These are phyloP conservation scores for Drosophila miranda DNA, from an alignment of 1,140 invertebrate genomes.

Conservation along the genomic window DNA sequence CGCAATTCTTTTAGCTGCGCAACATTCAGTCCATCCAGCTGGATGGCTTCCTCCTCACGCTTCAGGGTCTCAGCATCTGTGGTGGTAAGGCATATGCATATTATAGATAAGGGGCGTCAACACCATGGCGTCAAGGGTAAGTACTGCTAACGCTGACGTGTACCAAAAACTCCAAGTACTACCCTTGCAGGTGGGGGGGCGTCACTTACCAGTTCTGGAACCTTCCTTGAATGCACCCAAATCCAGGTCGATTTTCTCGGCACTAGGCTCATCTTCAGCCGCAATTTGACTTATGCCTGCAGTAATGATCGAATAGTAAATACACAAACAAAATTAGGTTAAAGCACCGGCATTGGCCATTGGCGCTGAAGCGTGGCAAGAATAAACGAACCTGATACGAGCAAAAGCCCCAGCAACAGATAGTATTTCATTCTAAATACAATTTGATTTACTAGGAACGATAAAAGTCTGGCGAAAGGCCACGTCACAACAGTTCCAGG, in stretches of 20 bases:
- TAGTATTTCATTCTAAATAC: constrained; percentile 84
- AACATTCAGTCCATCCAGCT: constrained; percentile 96
- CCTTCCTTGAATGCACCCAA: constrained; percentile 91
- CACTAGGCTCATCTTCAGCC: constrained; percentile 82
- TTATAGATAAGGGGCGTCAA: constrained; percentile 40
- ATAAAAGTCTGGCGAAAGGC: constrained; percentile 44
- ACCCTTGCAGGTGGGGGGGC: constrained; percentile 13
- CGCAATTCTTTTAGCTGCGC: constrained; percentile 96
- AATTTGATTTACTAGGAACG: constrained; percentile 22
- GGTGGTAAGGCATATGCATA: neutral
- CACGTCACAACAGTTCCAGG: constrained; percentile 58
- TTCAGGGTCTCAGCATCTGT: constrained; percentile 89
- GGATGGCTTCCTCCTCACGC: constrained; percentile 98
- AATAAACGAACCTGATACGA: constrained; percentile 83
- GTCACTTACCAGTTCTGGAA: constrained; percentile 89
- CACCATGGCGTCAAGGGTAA: constrained; percentile 5
- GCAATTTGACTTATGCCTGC: constrained; percentile 79
- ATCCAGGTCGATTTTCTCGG: constrained; percentile 87
- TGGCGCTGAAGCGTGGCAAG: constrained; percentile 43
- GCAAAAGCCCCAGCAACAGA: constrained; percentile 83
- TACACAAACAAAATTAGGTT: constrained; percentile 64
- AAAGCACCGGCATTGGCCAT: constrained; percentile 42
- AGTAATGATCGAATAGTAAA: constrained; percentile 56
- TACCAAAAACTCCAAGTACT: constrained; percentile 23
- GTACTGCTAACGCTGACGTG: constrained; percentile 62